Evolutionary conservation across 2,113 vertebrate species (phyloP).

Genomic region (Chloroceryle aenea): DNA sequence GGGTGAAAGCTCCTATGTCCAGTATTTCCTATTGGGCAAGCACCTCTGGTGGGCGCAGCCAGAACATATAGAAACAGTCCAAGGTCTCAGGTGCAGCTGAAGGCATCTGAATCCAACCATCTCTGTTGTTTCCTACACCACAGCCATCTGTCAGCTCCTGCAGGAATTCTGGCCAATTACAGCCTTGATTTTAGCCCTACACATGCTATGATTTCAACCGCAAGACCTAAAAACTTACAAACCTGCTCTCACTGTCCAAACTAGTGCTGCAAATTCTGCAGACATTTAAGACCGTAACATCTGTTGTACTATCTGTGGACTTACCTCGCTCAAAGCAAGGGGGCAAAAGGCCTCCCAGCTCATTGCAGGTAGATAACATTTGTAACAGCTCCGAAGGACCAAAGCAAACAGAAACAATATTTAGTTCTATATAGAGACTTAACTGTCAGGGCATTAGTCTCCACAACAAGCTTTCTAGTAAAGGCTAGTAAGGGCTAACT

Average conservation of each 20-base stretch:
- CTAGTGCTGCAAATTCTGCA: not conserved
- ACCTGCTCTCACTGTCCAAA: not conserved
- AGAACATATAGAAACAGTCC: not conserved
- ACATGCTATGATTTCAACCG: rapidly evolving
- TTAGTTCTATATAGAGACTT: not conserved
- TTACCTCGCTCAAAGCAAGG: not conserved
- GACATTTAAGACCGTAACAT: not conserved
- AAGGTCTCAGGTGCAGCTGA: not conserved
- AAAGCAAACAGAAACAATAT: not conserved
- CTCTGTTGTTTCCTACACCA: not conserved
- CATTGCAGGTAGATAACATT: not conserved
- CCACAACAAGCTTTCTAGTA: not conserved
- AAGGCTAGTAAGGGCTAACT: not conserved
- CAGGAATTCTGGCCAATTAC: not conserved
- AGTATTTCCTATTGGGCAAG: not conserved
- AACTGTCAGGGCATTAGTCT: not conserved
- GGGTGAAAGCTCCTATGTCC: not conserved
- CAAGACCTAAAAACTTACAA: not conserved
- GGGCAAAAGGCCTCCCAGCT: not conserved
- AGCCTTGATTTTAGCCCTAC: not conserved
- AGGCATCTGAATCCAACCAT: not conserved
- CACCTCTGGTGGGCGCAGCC: not conserved
- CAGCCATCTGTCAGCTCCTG: not conserved
- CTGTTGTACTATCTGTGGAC: not conserved
- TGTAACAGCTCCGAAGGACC: not conserved